These are phyloP conservation scores for Pipa parva DNA, from an alignment of 2,113 vertebrate genomes.

Conservation along the genomic window DNA sequence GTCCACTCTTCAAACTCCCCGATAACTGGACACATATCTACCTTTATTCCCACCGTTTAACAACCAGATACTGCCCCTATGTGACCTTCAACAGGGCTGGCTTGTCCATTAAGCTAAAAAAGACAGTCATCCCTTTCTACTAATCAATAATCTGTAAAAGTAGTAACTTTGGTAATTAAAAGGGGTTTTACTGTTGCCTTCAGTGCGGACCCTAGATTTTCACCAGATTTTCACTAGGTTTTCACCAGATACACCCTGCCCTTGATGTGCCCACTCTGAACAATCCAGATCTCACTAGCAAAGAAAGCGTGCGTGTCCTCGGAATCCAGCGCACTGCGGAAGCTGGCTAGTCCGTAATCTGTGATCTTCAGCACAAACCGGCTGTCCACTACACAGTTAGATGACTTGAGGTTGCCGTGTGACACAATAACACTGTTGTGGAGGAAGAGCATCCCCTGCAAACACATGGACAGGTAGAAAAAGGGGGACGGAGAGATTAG, in stretches of 20 bases:
- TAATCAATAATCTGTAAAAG: too few relatives aligned
- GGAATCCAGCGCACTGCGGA: conserved; percentile 49
- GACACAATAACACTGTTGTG: conserved; percentile 80
- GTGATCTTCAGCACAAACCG: conserved; percentile 94
- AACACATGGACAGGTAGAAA: rapidly evolving
- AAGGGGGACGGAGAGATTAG: background rate
- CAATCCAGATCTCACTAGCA: conserved; percentile 80
- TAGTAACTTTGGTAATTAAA: too few relatives aligned
- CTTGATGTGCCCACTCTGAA: background rate
- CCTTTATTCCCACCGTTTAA: too few relatives aligned
- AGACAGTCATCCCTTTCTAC: too few relatives aligned
- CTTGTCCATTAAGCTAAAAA: too few relatives aligned
- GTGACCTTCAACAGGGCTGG: too few relatives aligned
- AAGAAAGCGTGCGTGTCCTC: conserved; percentile 75
- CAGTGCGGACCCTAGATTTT: too few relatives aligned
- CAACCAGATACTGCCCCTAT: too few relatives aligned
- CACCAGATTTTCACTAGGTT: too few relatives aligned
- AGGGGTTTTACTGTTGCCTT: too few relatives aligned
- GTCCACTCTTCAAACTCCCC: too few relatives aligned
- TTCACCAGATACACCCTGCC: background rate
- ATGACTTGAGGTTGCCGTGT: conserved; percentile 89
- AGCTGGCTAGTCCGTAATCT: conserved; percentile 81
- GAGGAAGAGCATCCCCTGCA: conserved; percentile 87
- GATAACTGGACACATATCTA: too few relatives aligned
- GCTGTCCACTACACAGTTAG: conserved; percentile 90